Base-by-base conservation (phyloP, 2,113 vertebrate genomes). In the Nothoprocta pentlandii region DNA sequence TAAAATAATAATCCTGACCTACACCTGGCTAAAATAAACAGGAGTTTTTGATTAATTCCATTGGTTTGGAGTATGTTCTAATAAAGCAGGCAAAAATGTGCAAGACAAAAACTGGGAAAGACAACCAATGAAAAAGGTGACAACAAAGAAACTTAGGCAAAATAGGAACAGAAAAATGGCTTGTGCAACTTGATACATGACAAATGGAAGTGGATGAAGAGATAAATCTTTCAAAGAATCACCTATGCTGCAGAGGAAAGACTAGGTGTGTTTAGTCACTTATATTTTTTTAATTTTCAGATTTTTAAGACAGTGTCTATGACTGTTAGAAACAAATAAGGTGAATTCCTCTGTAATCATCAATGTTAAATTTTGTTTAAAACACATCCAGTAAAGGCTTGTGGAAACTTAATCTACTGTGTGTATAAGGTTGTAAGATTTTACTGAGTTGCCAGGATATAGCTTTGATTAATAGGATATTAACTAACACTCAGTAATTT, bases 381-480 rank as follows among this genome's bases (percentile, higher is more conserved):
- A 86, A 42, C 53, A 86, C 51, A 84, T 81, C 36, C 86, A 92
- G 46, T 89, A 92, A 92, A 92, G 80, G 82, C 66, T 93, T 89
- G 61, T 41, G 13, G 64, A 95, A 96, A 92, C 62, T 84, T 84
- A 95, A 96, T 95, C 0, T 2, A 69, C 92, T 94, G 53, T 90
- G 92, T 92, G 70, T 69, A 95, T 92, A 92, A 88, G 80, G 36
- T 58, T 92, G 88, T 76, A 90, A 92, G 88, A 91, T 95, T 95
- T 93, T 69, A 79, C 66, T 79, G 74, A 92, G 67, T 77, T 95
- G 90, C 49, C 76, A 93, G 88, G 62, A 83, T 91, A 92, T 30
- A 89, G 17, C 68, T 94, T 94, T 97, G 96, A 97, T 95, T 93
- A 97, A 96, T 94, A 89, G 74, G 66, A 92, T 96, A 95, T 95